A percentile compares a stretch with the other conserved stretches of the same genome.
Evolutionary conservation across 2,888 invertebrate species (phyloP).

Genomic region (Nemoura dubitans): DNA sequence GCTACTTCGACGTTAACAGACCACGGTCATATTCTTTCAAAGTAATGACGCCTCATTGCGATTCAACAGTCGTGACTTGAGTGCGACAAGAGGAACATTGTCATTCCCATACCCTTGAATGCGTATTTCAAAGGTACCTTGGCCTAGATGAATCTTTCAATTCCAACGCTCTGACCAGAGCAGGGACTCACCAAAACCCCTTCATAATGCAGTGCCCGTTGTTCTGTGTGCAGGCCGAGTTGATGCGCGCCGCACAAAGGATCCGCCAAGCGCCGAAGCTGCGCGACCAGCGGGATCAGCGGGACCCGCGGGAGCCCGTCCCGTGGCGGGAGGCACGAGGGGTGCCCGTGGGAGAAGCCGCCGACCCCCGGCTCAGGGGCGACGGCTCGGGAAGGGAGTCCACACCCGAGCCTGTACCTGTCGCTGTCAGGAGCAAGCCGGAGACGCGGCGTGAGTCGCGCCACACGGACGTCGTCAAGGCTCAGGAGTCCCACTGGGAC

Average conservation of each 20-base stretch:
- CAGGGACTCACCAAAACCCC: too few relatives aligned
- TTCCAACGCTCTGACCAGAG: too few relatives aligned
- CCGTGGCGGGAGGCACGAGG: conserved; percentile 61
- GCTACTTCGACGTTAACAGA: too few relatives aligned
- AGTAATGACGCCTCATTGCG: too few relatives aligned
- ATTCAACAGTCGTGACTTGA: too few relatives aligned
- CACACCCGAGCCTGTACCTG: conserved; percentile 63
- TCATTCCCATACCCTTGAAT: too few relatives aligned
- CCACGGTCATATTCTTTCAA: too few relatives aligned
- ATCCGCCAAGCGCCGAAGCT: conserved; percentile 57
- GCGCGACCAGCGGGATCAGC: conserved; percentile 46
- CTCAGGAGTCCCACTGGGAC: conserved; percentile 57
- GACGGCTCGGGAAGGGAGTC: conserved; percentile 73
- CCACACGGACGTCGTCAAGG: neutral
- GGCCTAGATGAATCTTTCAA: too few relatives aligned
- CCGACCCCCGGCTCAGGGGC: conserved; percentile 59
- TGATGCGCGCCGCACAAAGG: conserved; percentile 61
- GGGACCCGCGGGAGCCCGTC: conserved; percentile 14
- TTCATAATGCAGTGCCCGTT: neutral
- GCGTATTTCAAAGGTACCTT: too few relatives aligned
- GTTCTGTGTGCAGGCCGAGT: conserved; percentile 58
- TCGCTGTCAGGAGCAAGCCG: neutral
- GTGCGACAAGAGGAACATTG: too few relatives aligned
- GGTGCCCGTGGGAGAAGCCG: conserved; percentile 71
- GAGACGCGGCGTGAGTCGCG: neutral